These are phyloP conservation scores for Ianthella basta DNA, from an alignment of 37 sponge, comb jelly and placozoan genomes.

Conservation along the genomic window DNA sequence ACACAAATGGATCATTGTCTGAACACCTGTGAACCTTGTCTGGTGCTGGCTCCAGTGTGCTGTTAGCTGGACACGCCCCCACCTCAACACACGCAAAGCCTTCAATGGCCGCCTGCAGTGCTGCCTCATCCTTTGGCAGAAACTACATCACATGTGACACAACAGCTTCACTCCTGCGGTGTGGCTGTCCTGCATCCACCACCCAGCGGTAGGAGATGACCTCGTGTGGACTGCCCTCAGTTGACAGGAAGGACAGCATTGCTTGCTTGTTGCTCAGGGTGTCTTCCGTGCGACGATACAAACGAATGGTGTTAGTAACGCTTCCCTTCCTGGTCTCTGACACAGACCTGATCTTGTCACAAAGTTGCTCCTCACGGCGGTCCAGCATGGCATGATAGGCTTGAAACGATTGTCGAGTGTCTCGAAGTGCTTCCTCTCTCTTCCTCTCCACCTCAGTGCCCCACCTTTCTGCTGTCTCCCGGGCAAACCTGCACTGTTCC, in stretches of 20 bases:
- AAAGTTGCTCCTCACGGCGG: background rate
- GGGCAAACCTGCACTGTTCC: background rate
- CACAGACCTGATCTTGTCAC: background rate
- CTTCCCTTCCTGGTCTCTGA: background rate
- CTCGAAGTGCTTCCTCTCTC: background rate
- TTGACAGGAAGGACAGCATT: no score
- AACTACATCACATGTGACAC: no score
- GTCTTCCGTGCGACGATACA: no score
- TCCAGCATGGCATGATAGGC: background rate
- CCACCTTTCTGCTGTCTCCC: background rate
- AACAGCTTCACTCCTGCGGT: background rate
- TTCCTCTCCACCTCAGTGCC: background rate
- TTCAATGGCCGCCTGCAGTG: no score
- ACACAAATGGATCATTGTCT: no score
- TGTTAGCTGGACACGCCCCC: no score
- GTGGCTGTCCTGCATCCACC: background rate
- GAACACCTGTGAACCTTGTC: no score
- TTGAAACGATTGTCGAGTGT: background rate
- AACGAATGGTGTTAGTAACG: no score
- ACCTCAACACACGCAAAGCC: no score
- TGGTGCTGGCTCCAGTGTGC: no score
- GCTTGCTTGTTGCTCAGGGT: no score
- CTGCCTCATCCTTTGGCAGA: no score
- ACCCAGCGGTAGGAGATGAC: background rate
- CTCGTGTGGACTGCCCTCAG: background rate